Evolutionary conservation across 2,113 vertebrate species (phyloP).

Genomic region (Oreochromis tanganicae): DNA sequence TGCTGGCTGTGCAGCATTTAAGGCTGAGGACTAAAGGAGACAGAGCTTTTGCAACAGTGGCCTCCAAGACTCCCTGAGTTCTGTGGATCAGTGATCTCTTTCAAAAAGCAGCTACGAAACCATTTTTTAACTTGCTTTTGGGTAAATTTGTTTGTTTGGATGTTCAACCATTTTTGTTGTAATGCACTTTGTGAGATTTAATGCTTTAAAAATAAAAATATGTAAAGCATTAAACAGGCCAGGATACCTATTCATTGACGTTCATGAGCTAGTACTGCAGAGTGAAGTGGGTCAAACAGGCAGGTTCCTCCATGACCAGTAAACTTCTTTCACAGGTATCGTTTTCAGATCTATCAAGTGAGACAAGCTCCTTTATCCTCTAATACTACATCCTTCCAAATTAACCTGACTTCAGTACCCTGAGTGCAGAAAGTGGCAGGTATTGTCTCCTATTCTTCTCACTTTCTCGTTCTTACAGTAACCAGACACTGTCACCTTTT

Average conservation of each 20-base stretch:
- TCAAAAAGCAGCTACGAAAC: fast-evolving
- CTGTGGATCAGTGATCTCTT: neutral
- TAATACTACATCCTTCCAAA: neutral
- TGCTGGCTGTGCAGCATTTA: neutral
- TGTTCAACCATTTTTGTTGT: neutral
- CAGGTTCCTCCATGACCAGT: conserved; percentile 10
- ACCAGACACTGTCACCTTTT: conserved; percentile 51
- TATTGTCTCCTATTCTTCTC: conserved; percentile 53
- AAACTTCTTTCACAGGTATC: neutral
- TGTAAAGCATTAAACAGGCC: neutral
- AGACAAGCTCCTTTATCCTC: neutral
- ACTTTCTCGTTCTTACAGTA: conserved; percentile 49
- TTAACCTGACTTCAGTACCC: conserved; percentile 6
- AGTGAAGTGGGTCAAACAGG: conserved; percentile 2
- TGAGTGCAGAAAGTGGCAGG: conserved; percentile 45
- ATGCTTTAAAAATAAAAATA: neutral
- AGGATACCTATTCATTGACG: neutral
- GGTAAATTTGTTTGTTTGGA: neutral
- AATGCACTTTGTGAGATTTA: neutral
- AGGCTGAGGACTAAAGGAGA: neutral
- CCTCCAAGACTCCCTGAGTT: neutral
- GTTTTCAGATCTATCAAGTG: neutral
- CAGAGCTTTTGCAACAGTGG: fast-evolving
- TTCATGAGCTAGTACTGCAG: neutral
- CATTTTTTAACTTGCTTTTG: neutral